A percentile compares a stretch with the other conserved stretches of the same genome.
Conservation (phyloP, 2,888 invertebrate genomes). For the Euphydryas editha region DNA sequence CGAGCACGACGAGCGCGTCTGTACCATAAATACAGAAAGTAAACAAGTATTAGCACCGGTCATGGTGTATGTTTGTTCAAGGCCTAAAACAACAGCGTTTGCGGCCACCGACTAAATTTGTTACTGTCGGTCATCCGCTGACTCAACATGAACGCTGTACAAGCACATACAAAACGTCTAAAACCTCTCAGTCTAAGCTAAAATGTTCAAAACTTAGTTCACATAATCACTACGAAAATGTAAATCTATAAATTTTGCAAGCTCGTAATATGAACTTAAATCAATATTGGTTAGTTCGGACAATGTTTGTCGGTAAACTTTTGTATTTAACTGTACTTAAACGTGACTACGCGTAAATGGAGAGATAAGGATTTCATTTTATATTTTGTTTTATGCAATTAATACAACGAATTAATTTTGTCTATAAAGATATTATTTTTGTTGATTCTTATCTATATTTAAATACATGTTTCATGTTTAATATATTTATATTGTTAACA, state of each 20-base stretch:
- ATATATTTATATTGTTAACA: conserved; percentile 51
- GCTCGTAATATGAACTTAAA: neutral
- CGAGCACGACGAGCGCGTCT: conserved; percentile 62
- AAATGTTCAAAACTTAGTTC: conserved; percentile 2
- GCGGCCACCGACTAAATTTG: conserved; percentile 76
- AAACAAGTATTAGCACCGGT: conserved; percentile 81
- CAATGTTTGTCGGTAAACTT: conserved; percentile 34
- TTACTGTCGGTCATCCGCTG: conserved; percentile 76
- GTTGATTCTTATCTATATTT: conserved; percentile 62
- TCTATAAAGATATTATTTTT: conserved; percentile 78
- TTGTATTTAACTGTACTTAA: conserved; percentile 55
- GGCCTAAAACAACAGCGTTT: conserved; percentile 83
- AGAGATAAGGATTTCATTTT: conserved; percentile 70
- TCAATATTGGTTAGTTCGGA: conserved; percentile 1
- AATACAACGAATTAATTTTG: conserved; percentile 75
- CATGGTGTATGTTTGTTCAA: conserved; percentile 78
- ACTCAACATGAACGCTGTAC: conserved; percentile 66
- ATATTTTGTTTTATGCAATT: conserved; percentile 75
- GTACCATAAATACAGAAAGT: conserved; percentile 78
- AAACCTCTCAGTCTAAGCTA: neutral
- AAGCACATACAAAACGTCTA: conserved; percentile 44
- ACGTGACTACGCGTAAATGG: conserved; percentile 74
- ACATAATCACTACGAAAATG: neutral
- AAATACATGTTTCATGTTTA: conserved; percentile 53
- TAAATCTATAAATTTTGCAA: neutral